Evolutionary conservation across 2,113 vertebrate genomes (phyloP).

Genomic region (Caloenas nicobarica): DNA sequence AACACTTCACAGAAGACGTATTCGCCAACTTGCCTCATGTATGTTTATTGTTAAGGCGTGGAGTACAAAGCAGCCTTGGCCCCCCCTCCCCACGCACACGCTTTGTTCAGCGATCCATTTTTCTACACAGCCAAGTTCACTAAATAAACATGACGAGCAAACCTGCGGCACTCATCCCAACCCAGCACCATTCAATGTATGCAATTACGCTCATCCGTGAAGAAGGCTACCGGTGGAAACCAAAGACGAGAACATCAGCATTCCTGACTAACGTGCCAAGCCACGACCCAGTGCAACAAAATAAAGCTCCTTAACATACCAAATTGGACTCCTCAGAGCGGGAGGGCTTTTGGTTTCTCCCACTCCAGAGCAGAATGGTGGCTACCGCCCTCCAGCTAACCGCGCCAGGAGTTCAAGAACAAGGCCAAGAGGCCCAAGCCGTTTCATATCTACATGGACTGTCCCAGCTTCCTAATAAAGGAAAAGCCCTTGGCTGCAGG

Average conservation of each 20-base stretch:
- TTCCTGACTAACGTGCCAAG: constrained; percentile 19
- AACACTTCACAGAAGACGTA: background rate
- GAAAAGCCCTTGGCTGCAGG: background rate
- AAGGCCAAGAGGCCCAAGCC: background rate
- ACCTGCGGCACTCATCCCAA: background rate
- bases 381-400: background rate
- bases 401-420: accelerated
- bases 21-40: background rate
- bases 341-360: background rate
- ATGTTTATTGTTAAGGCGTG: no score
- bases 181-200: background rate
- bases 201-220: constrained; percentile 19
- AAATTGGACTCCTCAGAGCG: background rate
- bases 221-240: constrained; percentile 50
- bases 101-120: background rate
- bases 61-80: background rate
- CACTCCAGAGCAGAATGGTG: background rate
- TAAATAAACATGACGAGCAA: background rate
- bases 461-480: background rate
- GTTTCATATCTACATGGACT: accelerated
- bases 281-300: background rate
- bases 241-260: constrained; percentile 46
- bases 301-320: background rate
- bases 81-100: background rate
- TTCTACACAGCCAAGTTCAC: background rate